Percentiles rank a stretch among this genome's conserved stretches.
These are phyloP conservation scores for Anguilla marmorata DNA, from an alignment of 2,797 vertebrate species.

Conservation along the genomic window DNA sequence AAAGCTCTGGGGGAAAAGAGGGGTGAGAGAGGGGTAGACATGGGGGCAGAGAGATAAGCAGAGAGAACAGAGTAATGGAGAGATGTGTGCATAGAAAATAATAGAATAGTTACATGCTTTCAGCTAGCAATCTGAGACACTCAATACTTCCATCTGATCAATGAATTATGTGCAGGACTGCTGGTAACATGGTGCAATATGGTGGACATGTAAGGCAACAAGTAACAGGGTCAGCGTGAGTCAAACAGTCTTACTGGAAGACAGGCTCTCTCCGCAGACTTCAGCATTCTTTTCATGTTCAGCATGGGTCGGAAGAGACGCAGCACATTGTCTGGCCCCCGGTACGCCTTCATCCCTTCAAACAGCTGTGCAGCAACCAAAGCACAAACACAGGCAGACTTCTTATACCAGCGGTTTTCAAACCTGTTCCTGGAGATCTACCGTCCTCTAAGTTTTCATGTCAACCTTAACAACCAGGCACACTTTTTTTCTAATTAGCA, in stretches of 20 bases:
- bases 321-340: slow-evolving; percentile 78
- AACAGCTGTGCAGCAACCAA: slow-evolving; percentile 72
- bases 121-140: background rate
- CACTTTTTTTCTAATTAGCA: background rate
- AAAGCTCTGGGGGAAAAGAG: slow-evolving; percentile 70
- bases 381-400: background rate
- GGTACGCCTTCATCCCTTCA: slow-evolving; percentile 87
- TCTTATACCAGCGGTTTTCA: background rate
- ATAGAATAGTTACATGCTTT: background rate
- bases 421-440: too few relatives aligned
- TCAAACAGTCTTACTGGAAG: slow-evolving; percentile 72
- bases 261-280: slow-evolving; percentile 75
- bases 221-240: background rate
- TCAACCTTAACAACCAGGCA: too few relatives aligned
- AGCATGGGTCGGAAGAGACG: slow-evolving; percentile 85
- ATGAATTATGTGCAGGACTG: background rate
- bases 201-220: background rate
- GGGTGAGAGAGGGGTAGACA: background rate
- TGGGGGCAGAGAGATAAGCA: background rate
- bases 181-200: background rate
- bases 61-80: background rate
- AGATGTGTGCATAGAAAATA: background rate
- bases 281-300: slow-evolving; percentile 85
- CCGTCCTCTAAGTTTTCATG: background rate
- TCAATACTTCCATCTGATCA: background rate